Evolutionary conservation across 64 coral and sea anemone genomes (phyloP), one percentile per base, ranked within the genome.

Genomic region (Exaiptasia diaphana): DNA sequence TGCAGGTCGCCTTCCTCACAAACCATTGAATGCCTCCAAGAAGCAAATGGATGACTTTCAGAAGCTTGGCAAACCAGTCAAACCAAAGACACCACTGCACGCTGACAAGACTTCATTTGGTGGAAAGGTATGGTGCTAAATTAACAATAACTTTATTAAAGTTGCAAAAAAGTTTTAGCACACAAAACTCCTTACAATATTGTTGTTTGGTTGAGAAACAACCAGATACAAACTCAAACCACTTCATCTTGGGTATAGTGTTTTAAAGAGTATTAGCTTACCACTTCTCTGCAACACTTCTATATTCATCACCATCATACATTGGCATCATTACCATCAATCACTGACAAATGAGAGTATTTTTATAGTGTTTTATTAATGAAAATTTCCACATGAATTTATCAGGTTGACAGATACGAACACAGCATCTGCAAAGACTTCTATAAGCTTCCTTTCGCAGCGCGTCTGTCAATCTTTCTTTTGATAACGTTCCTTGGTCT

Each of bases 371-470:
- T n/a, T n/a, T n/a, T n/a, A n/a, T n/a, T n/a, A n/a, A n/a, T n/a
- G n/a, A n/a, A n/a, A n/a, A n/a, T n/a, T n/a, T n/a, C n/a, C n/a
- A n/a, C n/a, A n/a, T n/a, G n/a, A n/a, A n/a, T n/a, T n/a, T n/a
- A n/a, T n/a, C 69, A 73, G 69, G 17, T 64, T 35, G 58, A 71
- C 27, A 43, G 77, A 44, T 54, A 61, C 27, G 75, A 87, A 41
- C 29, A 77, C 34, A 75, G 83, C 3, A 53, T 87, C n/a, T 87
- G 72, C 54, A 34, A 62, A 15, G 43, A 50, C 28, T 87, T 87
- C 73, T 30, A 77, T 73, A 76, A 68, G 23, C 60, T 87, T 0
- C 83, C 83, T 55, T 87, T 87, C 55, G 83, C 59, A 38, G 73
- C 74, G 10, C 83, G 83, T 14, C 3, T 87, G 61, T 74, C 83